Evolutionary conservation across 2,888 invertebrate species (phyloP), one percentile per base, ranked within the genome.

Genomic region (Exephanes ischioxanthus): DNA sequence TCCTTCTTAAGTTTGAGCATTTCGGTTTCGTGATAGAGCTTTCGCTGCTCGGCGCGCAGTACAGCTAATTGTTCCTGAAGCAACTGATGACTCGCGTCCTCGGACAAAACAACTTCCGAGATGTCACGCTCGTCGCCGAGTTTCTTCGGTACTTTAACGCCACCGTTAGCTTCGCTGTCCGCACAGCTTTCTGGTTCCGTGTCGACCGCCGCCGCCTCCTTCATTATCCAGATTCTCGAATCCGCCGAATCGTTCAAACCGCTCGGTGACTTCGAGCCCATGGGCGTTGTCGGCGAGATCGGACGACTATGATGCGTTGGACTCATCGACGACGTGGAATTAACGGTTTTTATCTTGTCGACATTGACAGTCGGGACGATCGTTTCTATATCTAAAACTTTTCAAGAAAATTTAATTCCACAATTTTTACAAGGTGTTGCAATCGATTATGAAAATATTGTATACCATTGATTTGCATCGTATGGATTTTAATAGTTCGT

Each of bases 1-100:
- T 92, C 92, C 66, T 92, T 92, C 63, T 94, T 93, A 22, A 93
- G 87, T 71, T 93, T 93, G 6, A 94, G 85, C 90, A 92, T 91
- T 78, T 93, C 93, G 26, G 93, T 93, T 86, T 94, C 94, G 11
- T 92, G 92, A 78, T 90, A 90, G 3, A 94, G 82, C 80, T 93
- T 93, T 2, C 89, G 90, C 33, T 92, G 91, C 68, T 94, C 94
- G 1, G 92, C 92, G 4, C 92, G 90, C 16, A 94, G 87, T n/a
- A 93, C 92, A 0, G 92, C 91, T n/a, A 94, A 72, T 71, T 94
- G 92, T 73, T 93, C 93, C 5, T 92, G 91, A 4, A 94, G 85
- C 61, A 93, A 86, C 26, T 92, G 91, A 68, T 92, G 89, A 61
- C 92, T 91, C 7, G 91, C 88, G 33, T 92, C 92, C 22, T 93